Evolutionary conservation across 2,888 invertebrate species (phyloP).

Genomic region (Leptarthrus brevirostris): DNA sequence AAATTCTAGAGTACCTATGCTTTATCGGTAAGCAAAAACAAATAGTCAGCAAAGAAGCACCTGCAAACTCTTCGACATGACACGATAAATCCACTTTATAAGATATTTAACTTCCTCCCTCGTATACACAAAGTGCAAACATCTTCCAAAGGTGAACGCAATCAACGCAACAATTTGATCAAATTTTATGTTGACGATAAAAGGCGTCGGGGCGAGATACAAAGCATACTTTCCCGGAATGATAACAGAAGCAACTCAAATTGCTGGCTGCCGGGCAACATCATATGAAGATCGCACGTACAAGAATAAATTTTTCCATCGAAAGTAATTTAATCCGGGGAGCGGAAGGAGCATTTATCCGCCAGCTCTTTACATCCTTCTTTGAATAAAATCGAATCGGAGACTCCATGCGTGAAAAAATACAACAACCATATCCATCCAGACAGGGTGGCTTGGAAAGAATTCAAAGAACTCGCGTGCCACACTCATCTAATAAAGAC

Average conservation of each 20-base stretch:
- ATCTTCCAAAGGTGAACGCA: too few species aligned
- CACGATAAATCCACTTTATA: neutral
- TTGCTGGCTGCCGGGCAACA: too few species aligned
- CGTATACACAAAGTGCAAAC: too few species aligned
- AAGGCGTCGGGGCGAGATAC: too few species aligned
- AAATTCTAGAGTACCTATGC: slow-evolving; percentile 11
- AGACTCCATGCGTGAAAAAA: slow-evolving; percentile 18
- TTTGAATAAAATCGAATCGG: slow-evolving; percentile 28
- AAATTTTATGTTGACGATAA: too few species aligned
- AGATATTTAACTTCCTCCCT: too few species aligned
- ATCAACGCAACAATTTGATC: too few species aligned
- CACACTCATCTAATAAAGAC: slow-evolving; percentile 3
- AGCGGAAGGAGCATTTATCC: slow-evolving; percentile 10
- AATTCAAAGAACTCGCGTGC: slow-evolving; percentile 42
- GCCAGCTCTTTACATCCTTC: slow-evolving; percentile 12
- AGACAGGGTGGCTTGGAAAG: slow-evolving; percentile 21
- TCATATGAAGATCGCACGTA: neutral
- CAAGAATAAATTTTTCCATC: slow-evolving; percentile 41
- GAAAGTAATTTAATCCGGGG: slow-evolving; percentile 51
- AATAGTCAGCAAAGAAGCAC: neutral
- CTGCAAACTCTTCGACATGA: neutral
- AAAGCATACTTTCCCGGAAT: too few species aligned
- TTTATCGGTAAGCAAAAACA: neutral
- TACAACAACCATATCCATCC: neutral
- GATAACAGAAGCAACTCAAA: too few species aligned